Base-by-base conservation (phyloP, 2,888 invertebrate species). In the Tanypteryx hageni region DNA sequence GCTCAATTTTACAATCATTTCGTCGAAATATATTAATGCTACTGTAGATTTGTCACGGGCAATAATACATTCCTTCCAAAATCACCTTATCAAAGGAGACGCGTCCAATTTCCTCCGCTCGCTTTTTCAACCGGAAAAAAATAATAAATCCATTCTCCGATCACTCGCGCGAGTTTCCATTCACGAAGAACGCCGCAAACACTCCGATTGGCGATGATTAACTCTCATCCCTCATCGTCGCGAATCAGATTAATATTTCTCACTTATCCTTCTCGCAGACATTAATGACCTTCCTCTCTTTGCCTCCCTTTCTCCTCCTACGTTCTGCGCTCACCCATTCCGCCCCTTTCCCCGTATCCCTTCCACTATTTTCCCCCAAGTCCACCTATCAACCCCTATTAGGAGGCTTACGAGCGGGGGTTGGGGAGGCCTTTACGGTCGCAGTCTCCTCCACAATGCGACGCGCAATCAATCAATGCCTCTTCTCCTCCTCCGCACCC, bases 171-270 rank as follows among this genome's bases (percentile, higher is more conserved):
- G 44, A 18, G 89, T 2, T 27, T 4, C 68, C 64, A 31, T 11
- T 27, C 56, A 56, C 83, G 56, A n/a, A 83, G n/a, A 16, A 89
- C n/a, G 16, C 86, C 64, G 64, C 64, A 89, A 89, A 89, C 64
- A 89, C 64, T 44, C n/a, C 44, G 68, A 89, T 89, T 89, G 89
- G 89, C 89, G 64, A 89, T 89, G 89, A 89, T 89, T 89, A 89
- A 89, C 89, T 64, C 89, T 64, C 64, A 64, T 44, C 64, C 64
- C 64, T 31, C 86, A 31, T 86, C 31, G 27, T 22, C 31, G 1
- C 59, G 64, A 89, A 89, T 89, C 89, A 89, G 89, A 89, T 89
- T 64, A 64, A 89, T 89, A 89, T 89, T 89, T 89, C 89, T 89
- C 68, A 89, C 89, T 86, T 86, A 86, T 64, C 61, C 22, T 18